phyloP scores from a whole-genome alignment of 2,113 vertebrate genomes.

The Calonectris borealis region DNA sequence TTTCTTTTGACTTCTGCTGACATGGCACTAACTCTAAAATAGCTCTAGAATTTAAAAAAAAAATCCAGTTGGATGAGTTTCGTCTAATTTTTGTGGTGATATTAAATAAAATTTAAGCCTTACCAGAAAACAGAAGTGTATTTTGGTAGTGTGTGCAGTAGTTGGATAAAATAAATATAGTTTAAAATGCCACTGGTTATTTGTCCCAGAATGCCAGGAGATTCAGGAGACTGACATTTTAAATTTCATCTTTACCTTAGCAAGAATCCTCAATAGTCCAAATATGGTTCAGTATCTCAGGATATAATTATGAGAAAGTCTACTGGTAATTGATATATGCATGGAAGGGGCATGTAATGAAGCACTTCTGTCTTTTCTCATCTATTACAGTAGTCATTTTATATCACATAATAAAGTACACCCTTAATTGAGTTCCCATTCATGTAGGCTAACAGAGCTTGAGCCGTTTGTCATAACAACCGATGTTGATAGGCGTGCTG shows the following conservation, averaged over 20 bases:
- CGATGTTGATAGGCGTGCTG: neutral
- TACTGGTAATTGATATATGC: neutral
- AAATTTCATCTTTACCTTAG: neutral
- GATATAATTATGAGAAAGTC: neutral
- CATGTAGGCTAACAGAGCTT: neutral
- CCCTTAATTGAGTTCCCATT: neutral
- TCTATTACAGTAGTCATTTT: neutral
- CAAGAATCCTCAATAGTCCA: neutral
- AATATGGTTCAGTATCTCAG: neutral
- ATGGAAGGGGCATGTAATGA: neutral
- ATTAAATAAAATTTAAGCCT: neutral
- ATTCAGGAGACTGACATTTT: neutral
- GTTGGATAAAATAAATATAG: neutral
- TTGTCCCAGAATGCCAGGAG: neutral
- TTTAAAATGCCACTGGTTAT: neutral
- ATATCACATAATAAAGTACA: neutral
- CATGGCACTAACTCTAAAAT: neutral
- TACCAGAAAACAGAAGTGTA: neutral
- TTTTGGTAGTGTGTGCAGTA: neutral
- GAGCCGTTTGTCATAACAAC: slow-evolving; percentile 10
- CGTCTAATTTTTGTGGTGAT: neutral
- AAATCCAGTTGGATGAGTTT: neutral
- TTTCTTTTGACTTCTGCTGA: neutral
- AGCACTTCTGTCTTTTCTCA: neutral
- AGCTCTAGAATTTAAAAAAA: neutral